Conservation (phyloP, 2,888 invertebrate species). For the Xestia c-nigrum region DNA sequence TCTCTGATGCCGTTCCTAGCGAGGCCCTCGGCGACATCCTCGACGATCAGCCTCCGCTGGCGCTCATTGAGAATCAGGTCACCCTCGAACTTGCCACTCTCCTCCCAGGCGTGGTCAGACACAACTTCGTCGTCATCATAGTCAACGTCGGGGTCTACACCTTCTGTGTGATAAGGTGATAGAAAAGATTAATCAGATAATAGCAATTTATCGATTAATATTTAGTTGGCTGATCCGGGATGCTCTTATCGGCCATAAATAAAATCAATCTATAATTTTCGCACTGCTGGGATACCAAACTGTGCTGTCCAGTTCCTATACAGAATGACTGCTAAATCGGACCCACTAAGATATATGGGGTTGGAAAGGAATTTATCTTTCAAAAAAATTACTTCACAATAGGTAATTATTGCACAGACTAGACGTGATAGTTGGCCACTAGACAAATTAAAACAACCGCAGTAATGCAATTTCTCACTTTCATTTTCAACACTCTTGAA, state of each 20-base stretch:
- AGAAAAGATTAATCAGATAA: slow-evolving; percentile 4
- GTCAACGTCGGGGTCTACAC: slow-evolving; percentile 76
- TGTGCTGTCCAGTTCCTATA: background rate
- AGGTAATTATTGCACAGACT: slow-evolving; percentile 9
- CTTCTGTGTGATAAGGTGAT: slow-evolving; percentile 67
- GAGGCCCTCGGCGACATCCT: slow-evolving; percentile 84
- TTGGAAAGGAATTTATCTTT: background rate
- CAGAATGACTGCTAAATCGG: background rate
- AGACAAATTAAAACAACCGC: slow-evolving; percentile 1
- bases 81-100: slow-evolving; percentile 89
- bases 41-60: slow-evolving; percentile 84
- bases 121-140: slow-evolving; percentile 80
- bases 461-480: slow-evolving; percentile 34
- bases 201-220: background rate
- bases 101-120: slow-evolving; percentile 87
- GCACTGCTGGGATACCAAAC: background rate
- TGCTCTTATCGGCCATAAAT: background rate
- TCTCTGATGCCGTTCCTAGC: slow-evolving; percentile 86
- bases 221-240: background rate
- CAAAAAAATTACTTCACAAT: background rate
- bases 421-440: background rate
- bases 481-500: slow-evolving; percentile 26
- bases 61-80: slow-evolving; percentile 87
- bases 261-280: background rate
- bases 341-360: background rate